Conservation (phyloP, 2,888 invertebrate species). For the Drosophila stalkeri region DNA sequence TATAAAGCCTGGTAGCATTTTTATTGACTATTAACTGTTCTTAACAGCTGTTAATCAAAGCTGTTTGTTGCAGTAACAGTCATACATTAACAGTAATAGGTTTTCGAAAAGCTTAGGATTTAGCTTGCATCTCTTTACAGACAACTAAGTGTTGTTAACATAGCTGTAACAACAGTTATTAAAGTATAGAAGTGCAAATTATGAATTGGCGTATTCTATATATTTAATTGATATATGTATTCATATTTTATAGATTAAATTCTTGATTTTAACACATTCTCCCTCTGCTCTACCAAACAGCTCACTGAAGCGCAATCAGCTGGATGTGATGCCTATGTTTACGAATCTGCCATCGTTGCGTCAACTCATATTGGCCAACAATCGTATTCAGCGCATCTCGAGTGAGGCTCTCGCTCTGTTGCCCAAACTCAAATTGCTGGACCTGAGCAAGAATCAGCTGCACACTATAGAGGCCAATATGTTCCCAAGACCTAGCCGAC, state of each 20-base stretch:
- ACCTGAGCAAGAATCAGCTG: slow-evolving; percentile 86
- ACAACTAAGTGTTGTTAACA: background rate
- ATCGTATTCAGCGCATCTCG: slow-evolving; percentile 91
- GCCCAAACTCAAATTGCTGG: slow-evolving; percentile 83
- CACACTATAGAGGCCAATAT: slow-evolving; percentile 82
- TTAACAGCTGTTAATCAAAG: background rate
- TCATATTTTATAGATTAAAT: background rate
- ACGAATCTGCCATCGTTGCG: slow-evolving; percentile 90
- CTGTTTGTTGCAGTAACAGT: background rate
- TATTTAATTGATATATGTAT: background rate
- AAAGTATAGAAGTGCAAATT: no score
- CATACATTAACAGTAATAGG: background rate
- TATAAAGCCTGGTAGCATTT: background rate
- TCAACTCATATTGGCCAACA: slow-evolving; percentile 91
- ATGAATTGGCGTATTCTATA: background rate
- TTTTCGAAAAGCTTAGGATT: no score
- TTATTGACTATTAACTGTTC: background rate
- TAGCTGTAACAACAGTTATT: background rate
- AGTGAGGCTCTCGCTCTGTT: slow-evolving; percentile 95
- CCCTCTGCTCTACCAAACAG: slow-evolving; percentile 44
- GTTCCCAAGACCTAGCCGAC: slow-evolving; percentile 86
- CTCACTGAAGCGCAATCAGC: slow-evolving; percentile 91
- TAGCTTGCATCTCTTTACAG: background rate
- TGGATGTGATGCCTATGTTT: slow-evolving; percentile 92
- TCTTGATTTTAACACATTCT: background rate